phyloP scores from a whole-genome alignment of 2,797 vertebrate genomes.

The Chiloscyllium punctatum region DNA sequence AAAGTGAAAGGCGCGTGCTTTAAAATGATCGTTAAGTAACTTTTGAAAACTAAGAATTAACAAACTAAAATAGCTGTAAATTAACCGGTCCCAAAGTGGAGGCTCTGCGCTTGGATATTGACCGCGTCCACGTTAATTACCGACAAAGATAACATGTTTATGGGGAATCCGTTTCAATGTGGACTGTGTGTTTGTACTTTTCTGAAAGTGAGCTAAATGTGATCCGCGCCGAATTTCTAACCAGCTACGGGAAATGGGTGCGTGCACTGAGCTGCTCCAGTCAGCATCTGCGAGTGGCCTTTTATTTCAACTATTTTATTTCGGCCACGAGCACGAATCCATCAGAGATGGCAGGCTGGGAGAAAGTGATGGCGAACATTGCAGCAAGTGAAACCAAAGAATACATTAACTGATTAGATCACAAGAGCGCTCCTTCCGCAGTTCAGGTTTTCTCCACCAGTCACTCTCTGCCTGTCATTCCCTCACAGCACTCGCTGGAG shows the following conservation, averaged over 20 bases:
- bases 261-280: slow-evolving; percentile 42
- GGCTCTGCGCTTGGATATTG: background rate
- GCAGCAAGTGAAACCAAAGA: slow-evolving; percentile 48
- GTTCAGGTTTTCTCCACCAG: background rate
- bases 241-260: background rate
- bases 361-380: slow-evolving; percentile 43
- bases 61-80: background rate
- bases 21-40: background rate
- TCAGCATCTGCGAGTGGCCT: background rate
- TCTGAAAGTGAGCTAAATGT: background rate
- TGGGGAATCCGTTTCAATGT: background rate
- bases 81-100: background rate
- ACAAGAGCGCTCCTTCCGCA: background rate
- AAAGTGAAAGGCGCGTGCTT: background rate
- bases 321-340: slow-evolving; percentile 38
- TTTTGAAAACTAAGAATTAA: background rate
- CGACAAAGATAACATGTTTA: background rate
- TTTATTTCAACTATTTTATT: background rate
- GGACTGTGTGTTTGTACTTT: background rate
- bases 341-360: slow-evolving; percentile 56
- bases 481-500: background rate
- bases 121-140: background rate
- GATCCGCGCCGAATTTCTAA: background rate
- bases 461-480: background rate
- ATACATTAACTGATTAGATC: slow-evolving; percentile 29